Evolutionary conservation across 2,797 vertebrate genomes (phyloP).

Genomic region (Peromyscus eremicus): DNA sequence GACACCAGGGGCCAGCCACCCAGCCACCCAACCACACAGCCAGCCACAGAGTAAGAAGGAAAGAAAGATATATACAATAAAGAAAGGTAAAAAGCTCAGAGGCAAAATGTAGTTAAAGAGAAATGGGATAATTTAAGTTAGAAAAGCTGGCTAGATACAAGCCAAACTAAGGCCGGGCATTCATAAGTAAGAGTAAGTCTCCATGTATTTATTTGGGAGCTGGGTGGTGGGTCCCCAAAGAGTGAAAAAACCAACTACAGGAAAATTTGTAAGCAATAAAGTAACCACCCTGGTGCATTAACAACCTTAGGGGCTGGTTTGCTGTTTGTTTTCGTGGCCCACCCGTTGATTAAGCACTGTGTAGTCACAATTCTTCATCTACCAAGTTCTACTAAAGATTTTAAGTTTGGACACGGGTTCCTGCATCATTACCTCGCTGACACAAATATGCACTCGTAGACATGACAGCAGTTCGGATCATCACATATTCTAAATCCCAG

Average conservation of each 20-base stretch:
- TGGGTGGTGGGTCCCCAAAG: not conserved
- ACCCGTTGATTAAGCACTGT: not conserved
- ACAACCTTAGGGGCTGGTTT: not conserved
- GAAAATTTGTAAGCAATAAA: not conserved
- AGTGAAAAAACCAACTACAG: no score
- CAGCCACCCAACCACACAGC: not conserved
- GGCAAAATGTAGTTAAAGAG: not conserved
- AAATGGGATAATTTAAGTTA: not conserved
- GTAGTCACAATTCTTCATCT: constrained; percentile 21
- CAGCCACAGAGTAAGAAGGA: not conserved
- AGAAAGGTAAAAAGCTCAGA: not conserved
- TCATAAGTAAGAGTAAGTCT: not conserved
- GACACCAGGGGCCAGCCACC: not conserved
- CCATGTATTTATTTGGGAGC: not conserved
- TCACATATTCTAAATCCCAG: constrained; percentile 34
- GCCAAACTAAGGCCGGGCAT: not conserved
- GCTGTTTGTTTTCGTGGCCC: not conserved
- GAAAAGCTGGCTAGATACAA: not conserved
- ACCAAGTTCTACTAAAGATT: constrained; percentile 46
- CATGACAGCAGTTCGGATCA: not conserved
- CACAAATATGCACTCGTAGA: not conserved
- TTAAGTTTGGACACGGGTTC: not conserved
- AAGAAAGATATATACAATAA: not conserved
- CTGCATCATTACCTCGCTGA: not conserved
- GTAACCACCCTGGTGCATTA: not conserved